These are phyloP conservation scores for Harpagoxenus sublaevis DNA, from an alignment of 2,888 invertebrate species.

Conservation along the genomic window DNA sequence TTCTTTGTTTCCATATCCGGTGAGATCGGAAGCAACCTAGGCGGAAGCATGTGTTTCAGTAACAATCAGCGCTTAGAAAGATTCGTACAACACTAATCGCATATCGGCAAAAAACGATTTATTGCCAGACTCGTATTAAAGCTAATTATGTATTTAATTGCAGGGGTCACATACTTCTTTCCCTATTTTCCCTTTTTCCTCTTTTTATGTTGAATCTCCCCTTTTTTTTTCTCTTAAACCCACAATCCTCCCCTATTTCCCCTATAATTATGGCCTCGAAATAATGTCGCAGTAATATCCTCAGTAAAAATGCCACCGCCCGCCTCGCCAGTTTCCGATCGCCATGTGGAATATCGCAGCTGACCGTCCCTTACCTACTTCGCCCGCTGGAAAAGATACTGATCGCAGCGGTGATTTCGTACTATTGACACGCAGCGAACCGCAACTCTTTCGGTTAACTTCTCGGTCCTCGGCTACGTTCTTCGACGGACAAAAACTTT, in stretches of 20 bases:
- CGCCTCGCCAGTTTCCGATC: background rate
- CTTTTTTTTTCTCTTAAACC: no score
- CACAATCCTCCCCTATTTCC: no score
- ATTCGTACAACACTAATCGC: slow-evolving; percentile 6
- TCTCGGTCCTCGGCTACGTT: background rate
- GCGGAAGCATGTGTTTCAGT: slow-evolving; percentile 17
- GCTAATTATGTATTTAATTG: no score
- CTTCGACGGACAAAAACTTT: background rate
- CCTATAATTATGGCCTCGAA: no score
- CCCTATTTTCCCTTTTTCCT: no score
- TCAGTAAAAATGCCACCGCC: no score
- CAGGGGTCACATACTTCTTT: no score
- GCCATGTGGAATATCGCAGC: background rate
- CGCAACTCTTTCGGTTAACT: slow-evolving; percentile 40
- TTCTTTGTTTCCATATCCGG: slow-evolving; percentile 10
- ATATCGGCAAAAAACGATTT: background rate
- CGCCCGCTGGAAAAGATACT: background rate
- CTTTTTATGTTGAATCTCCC: no score
- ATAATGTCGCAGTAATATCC: no score
- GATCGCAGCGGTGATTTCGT: slow-evolving; percentile 10
- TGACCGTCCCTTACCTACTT: background rate
- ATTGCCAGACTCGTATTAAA: background rate
- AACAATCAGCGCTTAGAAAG: slow-evolving; percentile 18
- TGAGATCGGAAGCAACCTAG: slow-evolving; percentile 37
- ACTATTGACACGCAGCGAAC: slow-evolving; percentile 51